Percentiles rank a stretch among this genome's conserved stretches.
phyloP scores from a whole-genome alignment of 2,113 vertebrate species.

The Ploceus nigricollis region DNA sequence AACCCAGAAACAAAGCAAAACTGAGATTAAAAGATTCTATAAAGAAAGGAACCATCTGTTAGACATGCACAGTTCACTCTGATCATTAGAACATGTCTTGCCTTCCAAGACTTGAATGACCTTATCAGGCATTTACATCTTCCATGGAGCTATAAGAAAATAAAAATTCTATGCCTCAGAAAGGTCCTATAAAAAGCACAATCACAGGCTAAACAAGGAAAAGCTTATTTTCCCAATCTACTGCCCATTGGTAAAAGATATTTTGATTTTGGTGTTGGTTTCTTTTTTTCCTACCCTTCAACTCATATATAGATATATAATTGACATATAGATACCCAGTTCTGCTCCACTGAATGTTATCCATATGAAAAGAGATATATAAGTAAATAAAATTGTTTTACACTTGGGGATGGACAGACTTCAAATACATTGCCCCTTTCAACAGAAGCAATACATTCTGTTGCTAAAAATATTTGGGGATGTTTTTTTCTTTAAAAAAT shows the following conservation, averaged over 20 bases:
- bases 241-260: not conserved
- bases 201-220: not conserved
- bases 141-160: not conserved
- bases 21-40: not conserved
- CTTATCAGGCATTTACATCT: not conserved
- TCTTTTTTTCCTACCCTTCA: not conserved
- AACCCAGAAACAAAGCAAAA: not conserved
- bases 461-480: not conserved
- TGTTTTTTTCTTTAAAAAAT: not conserved
- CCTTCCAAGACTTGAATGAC: not conserved
- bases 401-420: not conserved
- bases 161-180: not conserved
- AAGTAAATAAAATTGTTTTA: not conserved
- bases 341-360: not conserved
- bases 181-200: not conserved
- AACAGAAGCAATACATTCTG: not conserved
- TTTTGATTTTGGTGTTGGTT: not conserved
- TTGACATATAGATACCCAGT: not conserved
- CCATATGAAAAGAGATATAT: not conserved
- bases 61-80: not conserved
- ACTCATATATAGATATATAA: not conserved
- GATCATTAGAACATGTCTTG: not conserved
- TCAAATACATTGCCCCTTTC: not conserved
- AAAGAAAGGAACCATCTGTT: not conserved
- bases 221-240: not conserved